A percentile compares a stretch with the other conserved stretches of the same genome.
Evolutionary conservation across 2,888 invertebrate genomes (phyloP).

Genomic region (Ichneumon xanthorius): DNA sequence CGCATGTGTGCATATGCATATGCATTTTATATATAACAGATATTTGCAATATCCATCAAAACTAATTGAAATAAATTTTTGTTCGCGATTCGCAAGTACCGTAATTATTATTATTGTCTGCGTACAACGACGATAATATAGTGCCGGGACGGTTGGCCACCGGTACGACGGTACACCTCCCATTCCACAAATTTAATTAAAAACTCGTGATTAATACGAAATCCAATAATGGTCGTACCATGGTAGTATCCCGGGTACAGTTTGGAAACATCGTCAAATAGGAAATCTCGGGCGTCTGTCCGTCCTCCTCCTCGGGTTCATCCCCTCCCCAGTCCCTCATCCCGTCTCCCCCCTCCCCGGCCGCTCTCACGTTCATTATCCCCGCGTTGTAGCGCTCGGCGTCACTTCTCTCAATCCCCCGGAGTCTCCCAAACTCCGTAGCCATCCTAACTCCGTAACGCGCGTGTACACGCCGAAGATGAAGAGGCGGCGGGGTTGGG

Average conservation of each 20-base stretch:
- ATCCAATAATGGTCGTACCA: constrained; percentile 44
- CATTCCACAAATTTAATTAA: constrained; percentile 43
- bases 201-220: constrained; percentile 44
- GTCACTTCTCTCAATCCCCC: constrained; percentile 54
- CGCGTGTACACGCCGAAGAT: constrained; percentile 35
- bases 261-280: constrained; percentile 63
- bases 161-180: background rate
- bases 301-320: constrained; percentile 26
- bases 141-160: constrained; percentile 1
- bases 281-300: constrained; percentile 61
- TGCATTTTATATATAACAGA: too few relatives aligned
- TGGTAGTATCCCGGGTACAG: constrained; percentile 14
- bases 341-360: constrained; percentile 41
- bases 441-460: constrained; percentile 44
- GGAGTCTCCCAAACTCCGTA: constrained; percentile 51
- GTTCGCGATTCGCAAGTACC: too few relatives aligned
- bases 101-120: background rate
- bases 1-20: background rate
- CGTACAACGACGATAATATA: background rate
- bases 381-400: constrained; percentile 47
- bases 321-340: constrained; percentile 34
- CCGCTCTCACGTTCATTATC: constrained; percentile 64
- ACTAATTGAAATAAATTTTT: background rate
- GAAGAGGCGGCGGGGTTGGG: background rate
- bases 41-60: background rate